Base-by-base conservation (phyloP, 2,113 vertebrate genomes). In the Trogon melanurus region DNA sequence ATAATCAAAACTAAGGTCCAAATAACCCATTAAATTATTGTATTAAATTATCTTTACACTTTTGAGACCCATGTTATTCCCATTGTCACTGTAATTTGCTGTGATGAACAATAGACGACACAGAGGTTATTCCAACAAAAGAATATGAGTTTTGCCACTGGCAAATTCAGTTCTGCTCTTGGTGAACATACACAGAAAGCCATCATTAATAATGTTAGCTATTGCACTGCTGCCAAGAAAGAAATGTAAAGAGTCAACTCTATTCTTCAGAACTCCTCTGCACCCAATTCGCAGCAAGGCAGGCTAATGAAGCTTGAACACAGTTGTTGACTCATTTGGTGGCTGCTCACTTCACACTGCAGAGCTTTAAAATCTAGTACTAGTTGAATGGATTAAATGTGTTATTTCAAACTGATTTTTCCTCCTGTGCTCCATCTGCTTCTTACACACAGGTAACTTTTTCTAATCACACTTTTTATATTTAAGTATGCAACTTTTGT, bases 201-300 rank as follows among this genome's bases (percentile, higher is more conserved):
- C 21, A 47, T 45, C 13, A 29, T 50, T 50, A 47, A 64, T 60
- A 27, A 47, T 26, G 18, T 47, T 47, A 34, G 10, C 27, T 29
- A 30, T 13, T 67, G n/a, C 13, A 18, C 6, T 58, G 16, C 44
- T 86, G 66, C n/a, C 75, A 82, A 85, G 66, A 85, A 58, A 79
- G 20, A 38, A 74, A 74, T 32, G 20, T 32, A 23, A 57, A 88
- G 19, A 36, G 20, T 48, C 34, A 78, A 5, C 6, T 6, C 10
- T 19, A 3, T 23, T 23, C 34, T 70, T 88, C 32, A 65, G 34
- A 61, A 65, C 61, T 1, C 66, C 4, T 32, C 34, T 41, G 45
- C 6, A 14, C 30, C 0, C 0, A 44, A 48, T 54, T 84, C 27
- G 32, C 34, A 44, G 0, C 21, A 29, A 9, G 11, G 12, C 4